phyloP scores from a whole-genome alignment of 1,140 invertebrate genomes.

The Nixonia krombeini region DNA sequence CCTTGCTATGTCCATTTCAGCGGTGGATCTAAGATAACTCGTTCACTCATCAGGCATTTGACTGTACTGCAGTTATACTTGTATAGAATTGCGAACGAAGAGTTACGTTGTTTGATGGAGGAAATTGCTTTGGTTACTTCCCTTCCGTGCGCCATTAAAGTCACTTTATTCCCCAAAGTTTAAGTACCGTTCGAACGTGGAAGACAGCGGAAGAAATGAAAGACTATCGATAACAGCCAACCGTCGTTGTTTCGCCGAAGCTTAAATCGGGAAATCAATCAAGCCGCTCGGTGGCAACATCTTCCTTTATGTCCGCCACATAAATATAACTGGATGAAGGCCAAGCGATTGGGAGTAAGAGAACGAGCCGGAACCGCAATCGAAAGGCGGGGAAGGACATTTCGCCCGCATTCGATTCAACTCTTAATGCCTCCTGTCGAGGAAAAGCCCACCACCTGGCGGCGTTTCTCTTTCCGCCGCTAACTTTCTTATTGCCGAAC shows the following conservation, averaged over 20 bases:
- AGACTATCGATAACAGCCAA: background rate
- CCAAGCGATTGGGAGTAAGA: slow-evolving; percentile 41
- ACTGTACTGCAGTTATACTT: too few relatives aligned
- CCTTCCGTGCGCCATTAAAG: too few relatives aligned
- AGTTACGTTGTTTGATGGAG: too few relatives aligned
- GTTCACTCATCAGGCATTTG: too few relatives aligned
- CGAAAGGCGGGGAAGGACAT: slow-evolving; percentile 34
- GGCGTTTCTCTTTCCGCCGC: slow-evolving; percentile 11
- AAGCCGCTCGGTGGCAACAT: slow-evolving; percentile 26
- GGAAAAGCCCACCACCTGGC: slow-evolving; percentile 57
- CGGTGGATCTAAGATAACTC: too few relatives aligned
- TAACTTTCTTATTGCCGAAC: slow-evolving; percentile 70
- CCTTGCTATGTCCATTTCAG: too few relatives aligned
- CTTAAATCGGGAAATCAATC: slow-evolving; percentile 55
- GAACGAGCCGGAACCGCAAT: slow-evolving; percentile 22
- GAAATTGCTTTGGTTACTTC: too few relatives aligned
- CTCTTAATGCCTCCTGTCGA: slow-evolving; percentile 62
- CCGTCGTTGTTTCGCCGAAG: slow-evolving; percentile 8
- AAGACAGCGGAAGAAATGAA: too few relatives aligned
- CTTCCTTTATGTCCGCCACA: slow-evolving; percentile 55
- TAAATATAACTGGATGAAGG: slow-evolving; percentile 64
- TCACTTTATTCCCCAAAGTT: too few relatives aligned
- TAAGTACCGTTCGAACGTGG: too few relatives aligned
- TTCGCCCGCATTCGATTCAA: slow-evolving; percentile 57
- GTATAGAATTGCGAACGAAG: too few relatives aligned